Percentiles rank a stretch among this genome's conserved stretches.
Conservation (phyloP, 2,113 vertebrate genomes). For the pig (Sus scrofa) region T2T-Sscrofa CM000814.6:90452001-90452500, state of each 20-base stretch:
- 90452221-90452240: not conserved
- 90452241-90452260: not conserved
- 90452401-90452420: not conserved
- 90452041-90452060: not conserved
- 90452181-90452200: not conserved
- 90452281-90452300: not conserved
- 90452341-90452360: not conserved
- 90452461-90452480: no score
- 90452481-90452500: no score
- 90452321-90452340: not conserved
- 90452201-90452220: not conserved
- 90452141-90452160: not conserved
- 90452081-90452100: slow-evolving; percentile 1
- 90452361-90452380: not conserved
- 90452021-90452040: not conserved
- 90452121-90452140: slow-evolving; percentile 1
- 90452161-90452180: not conserved
- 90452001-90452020: not conserved
- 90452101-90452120: not conserved
- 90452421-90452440: not conserved
- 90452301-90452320: not conserved
- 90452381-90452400: not conserved
- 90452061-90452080: slow-evolving; percentile 11
- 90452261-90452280: not conserved
- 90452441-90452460: no score